Conservation (phyloP, 2,888 invertebrate genomes). For the Autographa gamma region DNA sequence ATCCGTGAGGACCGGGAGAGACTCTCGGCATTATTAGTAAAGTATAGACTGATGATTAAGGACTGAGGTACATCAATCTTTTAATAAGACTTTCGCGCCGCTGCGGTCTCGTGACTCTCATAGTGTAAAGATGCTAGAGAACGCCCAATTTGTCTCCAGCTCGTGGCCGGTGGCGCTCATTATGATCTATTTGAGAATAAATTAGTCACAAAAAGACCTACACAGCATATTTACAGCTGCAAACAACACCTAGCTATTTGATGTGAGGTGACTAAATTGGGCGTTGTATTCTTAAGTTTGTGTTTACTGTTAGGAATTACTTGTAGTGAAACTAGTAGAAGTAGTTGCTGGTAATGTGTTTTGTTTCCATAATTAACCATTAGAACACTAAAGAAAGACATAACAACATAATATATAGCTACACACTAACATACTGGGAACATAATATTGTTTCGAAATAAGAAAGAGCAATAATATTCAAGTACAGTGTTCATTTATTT, state of each 20-base stretch:
- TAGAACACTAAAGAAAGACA: not conserved
- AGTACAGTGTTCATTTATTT: conserved; percentile 33
- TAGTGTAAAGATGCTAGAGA: not conserved
- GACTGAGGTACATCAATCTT: conserved; percentile 7
- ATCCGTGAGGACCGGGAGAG: not conserved
- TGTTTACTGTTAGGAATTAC: conserved; percentile 6
- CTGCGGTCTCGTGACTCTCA: conserved; percentile 7
- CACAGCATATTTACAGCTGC: not conserved
- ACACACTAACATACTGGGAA: not conserved
- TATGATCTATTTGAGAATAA: not conserved
- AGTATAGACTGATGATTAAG: conserved; percentile 8
- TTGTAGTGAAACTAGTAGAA: conserved; percentile 3
- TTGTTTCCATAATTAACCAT: not conserved
- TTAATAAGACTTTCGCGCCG: conserved; percentile 8
- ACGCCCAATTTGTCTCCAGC: not conserved
- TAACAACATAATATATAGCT: no score
- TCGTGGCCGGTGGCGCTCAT: not conserved
- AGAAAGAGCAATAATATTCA: conserved; percentile 34
- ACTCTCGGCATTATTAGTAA: conserved; percentile 1
- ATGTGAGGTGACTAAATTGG: conserved; percentile 8
- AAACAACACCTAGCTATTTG: not conserved
- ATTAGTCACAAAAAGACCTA: not conserved
- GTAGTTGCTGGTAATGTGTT: not conserved
- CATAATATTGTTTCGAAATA: not conserved
- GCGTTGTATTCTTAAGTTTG: conserved; percentile 15